Evolutionary conservation across 2,888 invertebrate genomes (phyloP), one percentile per base, ranked within the genome.

Genomic region (Phasia obesa): DNA sequence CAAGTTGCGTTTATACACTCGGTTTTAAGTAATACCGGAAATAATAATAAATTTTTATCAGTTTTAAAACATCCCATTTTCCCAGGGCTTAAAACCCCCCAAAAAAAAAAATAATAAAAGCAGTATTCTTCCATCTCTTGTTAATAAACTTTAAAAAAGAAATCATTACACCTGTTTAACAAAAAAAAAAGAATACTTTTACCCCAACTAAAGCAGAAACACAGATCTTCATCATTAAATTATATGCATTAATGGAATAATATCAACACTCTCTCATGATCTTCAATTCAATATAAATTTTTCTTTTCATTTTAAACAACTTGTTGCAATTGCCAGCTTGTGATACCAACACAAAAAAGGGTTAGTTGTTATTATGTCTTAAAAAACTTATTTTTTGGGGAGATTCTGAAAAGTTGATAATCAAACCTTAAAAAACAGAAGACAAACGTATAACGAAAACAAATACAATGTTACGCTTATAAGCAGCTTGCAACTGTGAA

Each of bases 81-180:
- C 59, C 60, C 65, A 73, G 64, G 64, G 44, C 42, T 42, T n/a
- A 35, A 71, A 65, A 31, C 21, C n/a, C 19, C 38, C 25, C 35
- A 60, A 60, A 70, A 44, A 35, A 31, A 47, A n/a, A 55, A 5
- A n/a, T 7, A 0, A 23, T 25, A n/a, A n/a, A n/a, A n/a, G n/a
- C n/a, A n/a, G n/a, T n/a, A n/a, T n/a, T 27, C 2, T 4, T 19
- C 67, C 25, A 64, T 57, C 51, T 75, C 47, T 60, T 55, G 38
- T 69, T 25, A 27, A 31, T 21, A 62, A 71, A 51, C 25, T 35
- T 35, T 19, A 35, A 64, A 55, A 69, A 74, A 71, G 82, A 83
- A 83, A 83, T 83, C 83, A 71, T 79, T 83, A 79, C 83, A 83
- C 83, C 83, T 83, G 83, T 76, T 83, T 79, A 15, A 42, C 38